Base-by-base conservation (phyloP, 2,888 invertebrate species). In the Cerastis rubricosa region DNA sequence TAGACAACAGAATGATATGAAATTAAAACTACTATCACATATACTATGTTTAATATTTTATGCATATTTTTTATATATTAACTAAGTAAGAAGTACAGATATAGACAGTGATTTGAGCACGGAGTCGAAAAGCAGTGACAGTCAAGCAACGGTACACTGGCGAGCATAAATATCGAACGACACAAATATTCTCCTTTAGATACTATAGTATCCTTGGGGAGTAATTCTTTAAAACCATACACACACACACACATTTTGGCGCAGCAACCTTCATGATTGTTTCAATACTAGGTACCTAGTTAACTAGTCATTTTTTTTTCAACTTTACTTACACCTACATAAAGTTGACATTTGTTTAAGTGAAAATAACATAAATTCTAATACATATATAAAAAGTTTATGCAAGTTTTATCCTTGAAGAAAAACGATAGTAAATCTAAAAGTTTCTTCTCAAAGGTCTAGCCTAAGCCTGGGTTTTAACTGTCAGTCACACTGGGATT, bases 1-100 rank as follows among this genome's bases (percentile, higher is more conserved):
- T 79, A 81, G 67, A 85, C 75, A 85, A 78, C 67, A 74, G n/a
- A 84, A 74, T 69, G 35, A 82, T 80, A 80, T 79, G 68, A 85
- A 76, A 83, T 81, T 84, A 82, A 70, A 74, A 57, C 85, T 87
- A 87, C 80, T 90, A 90, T 90, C 89, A 90, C 89, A 89, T 86
- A 84, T 79, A 85, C 81, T 71, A 81, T 75, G 45, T 71, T 72
- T 65, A 59, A 57, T 74, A 69, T 69, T 49, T 74, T 81, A 84
- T 72, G 76, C 73, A 78, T 70, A 47, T n/a, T 59, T 76, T 65
- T 77, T n/a, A 67, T 22, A 68, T 83, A 76, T 22, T 45, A 64
- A 67, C 12, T 70, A 75, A 45, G 29, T 45, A 25, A 70, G 65
- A 74, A 78, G 72, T 81, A 84, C 35, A 83, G 63, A 14, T 84